Base-by-base conservation (phyloP, 2,888 invertebrate genomes). In the Diadromus collaris region DNA sequence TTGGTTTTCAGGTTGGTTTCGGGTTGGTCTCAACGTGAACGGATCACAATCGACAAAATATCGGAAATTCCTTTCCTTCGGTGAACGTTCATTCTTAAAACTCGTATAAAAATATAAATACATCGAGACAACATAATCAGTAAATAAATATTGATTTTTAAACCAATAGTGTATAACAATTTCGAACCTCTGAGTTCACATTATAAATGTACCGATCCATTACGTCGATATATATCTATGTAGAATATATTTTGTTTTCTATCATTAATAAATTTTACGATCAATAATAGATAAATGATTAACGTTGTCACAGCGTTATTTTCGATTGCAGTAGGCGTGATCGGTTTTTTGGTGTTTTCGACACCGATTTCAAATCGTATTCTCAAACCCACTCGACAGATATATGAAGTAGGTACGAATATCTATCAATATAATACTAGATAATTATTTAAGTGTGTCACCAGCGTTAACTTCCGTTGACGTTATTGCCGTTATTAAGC, bases 91-190 rank as follows among this genome's bases (percentile, higher is more conserved):
- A 3, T 34, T 34, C 10, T 34, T 34, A 34, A 34, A 34, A 3
- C 34, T 10, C 48, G 13, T 38, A 16, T 10, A 16, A 34, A 67
- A 51, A 34, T 21, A n/a, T 38, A 38, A 13, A 24, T 19, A 27
- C 21, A 56, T 63, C 51, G 10, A 65, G 44, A 2, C 16, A 56
- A 68, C 9, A 29, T 70, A 5, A 24, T 24, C n/a, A 21, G 63
- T 72, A 79, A 79, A 79, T 79, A 79, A 79, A 79, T 79, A 79
- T 79, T 79, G 71, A 71, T 72, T 63, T 58, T 75, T 72, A 72
- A 71, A 75, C 75, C 75, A 78, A 69, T 74, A 75, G 67, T 68
- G 75, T 75, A 68, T 78, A 78, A 78, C 78, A 75, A 48, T 68
- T 71, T 71, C 13, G 24, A 29, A 56, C 78, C 75, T 21, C 29